Percentiles rank a stretch among this genome's conserved stretches.
Conservation (phyloP, 2,797 vertebrate genomes). For the Leptodactylus fallax region DNA sequence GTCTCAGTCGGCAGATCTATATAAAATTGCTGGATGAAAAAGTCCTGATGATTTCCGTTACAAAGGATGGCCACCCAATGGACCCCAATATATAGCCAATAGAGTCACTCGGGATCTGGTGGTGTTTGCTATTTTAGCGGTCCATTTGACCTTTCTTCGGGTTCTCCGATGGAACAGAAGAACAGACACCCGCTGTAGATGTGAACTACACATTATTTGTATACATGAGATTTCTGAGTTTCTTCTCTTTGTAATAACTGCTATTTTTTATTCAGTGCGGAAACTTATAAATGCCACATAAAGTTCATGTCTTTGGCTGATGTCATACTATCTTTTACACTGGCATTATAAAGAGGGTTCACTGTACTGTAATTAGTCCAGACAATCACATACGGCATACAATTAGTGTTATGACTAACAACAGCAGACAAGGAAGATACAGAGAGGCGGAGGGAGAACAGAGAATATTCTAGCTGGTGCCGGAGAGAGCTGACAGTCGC, state of each 20-base stretch:
- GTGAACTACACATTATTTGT: neutral
- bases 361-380: conserved; percentile 8
- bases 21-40: too few species aligned
- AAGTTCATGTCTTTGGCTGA: neutral
- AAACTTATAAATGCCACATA: neutral
- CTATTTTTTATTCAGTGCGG: neutral
- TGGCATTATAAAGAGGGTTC: neutral
- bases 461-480: too few species aligned
- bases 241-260: neutral
- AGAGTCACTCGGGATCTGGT: too few species aligned
- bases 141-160: too few species aligned
- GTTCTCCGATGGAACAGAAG: too few species aligned
- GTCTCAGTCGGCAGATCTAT: too few species aligned
- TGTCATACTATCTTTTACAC: neutral
- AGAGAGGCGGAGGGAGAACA: neutral
- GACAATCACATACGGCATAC: neutral
- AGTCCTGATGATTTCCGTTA: too few species aligned
- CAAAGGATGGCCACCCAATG: too few species aligned
- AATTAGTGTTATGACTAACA: neutral
- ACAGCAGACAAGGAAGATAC: neutral
- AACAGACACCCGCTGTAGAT: too few species aligned
- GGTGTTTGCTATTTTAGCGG: too few species aligned
- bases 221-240: neutral
- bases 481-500: neutral
- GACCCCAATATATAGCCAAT: too few species aligned